Conservation (phyloP, 2,797 vertebrate species). For the Vireo griseus region DNA sequence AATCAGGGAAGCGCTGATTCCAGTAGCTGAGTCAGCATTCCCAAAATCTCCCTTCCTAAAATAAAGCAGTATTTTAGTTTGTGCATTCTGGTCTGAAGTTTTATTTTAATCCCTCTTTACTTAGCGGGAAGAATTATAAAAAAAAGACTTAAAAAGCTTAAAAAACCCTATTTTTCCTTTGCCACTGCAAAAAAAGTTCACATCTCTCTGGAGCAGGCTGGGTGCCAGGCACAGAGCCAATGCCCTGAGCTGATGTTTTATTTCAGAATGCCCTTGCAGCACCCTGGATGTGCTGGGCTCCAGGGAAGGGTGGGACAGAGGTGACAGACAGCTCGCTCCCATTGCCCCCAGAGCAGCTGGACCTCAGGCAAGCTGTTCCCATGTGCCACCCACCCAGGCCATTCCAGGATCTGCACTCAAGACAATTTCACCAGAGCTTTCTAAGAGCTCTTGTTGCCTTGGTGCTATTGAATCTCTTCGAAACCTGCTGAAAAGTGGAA, state of each 20-base stretch:
- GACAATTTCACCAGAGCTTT: not conserved
- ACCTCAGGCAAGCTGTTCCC: not conserved
- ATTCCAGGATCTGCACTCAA: not conserved
- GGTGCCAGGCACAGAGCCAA: not conserved
- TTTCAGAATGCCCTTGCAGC: not conserved
- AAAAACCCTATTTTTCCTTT: not conserved
- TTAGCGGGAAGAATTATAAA: not conserved
- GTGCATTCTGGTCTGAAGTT: conserved; percentile 24
- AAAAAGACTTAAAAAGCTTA: not conserved
- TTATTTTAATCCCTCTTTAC: conserved; percentile 49
- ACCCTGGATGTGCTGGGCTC: not conserved
- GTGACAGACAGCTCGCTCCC: not conserved
- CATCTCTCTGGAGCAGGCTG: not conserved
- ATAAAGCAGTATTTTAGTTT: conserved; percentile 63
- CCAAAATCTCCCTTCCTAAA: conserved; percentile 62
- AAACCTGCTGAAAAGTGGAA: not conserved
- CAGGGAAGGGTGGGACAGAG: not conserved
- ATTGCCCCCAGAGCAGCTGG: not conserved
- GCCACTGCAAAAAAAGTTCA: not conserved
- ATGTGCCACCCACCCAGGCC: not conserved
- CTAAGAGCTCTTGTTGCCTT: not conserved
- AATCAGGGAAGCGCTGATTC: not conserved
- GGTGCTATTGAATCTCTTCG: not conserved
- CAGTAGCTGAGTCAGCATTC: conserved; percentile 59
- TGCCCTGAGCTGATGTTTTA: not conserved